phyloP scores from a whole-genome alignment of 2,888 invertebrate species.

The Augiades crinisus region DNA sequence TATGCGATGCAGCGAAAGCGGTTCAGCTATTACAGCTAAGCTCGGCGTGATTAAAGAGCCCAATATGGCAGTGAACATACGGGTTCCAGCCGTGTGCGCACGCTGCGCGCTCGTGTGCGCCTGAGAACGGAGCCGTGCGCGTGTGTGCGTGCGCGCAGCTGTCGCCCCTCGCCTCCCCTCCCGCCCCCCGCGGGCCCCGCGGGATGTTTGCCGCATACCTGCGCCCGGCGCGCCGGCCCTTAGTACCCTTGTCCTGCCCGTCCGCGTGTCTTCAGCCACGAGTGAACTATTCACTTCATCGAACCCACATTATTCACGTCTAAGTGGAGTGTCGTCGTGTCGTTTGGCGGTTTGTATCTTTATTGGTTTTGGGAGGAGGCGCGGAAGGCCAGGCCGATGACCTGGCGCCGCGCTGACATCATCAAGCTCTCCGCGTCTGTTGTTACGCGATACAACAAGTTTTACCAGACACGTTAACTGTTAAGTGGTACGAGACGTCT shows the following conservation, averaged over 20 bases:
- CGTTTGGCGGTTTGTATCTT: conserved; percentile 32
- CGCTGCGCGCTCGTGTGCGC: conserved; percentile 40
- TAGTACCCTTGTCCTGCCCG: conserved; percentile 3
- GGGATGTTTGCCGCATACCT: conserved; percentile 29
- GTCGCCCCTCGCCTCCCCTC: conserved; percentile 34
- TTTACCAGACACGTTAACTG: conserved; percentile 5
- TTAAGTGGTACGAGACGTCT: too few relatives aligned
- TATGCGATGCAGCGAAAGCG: conserved; percentile 33
- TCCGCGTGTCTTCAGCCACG: conserved; percentile 2
- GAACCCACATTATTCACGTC: conserved; percentile 6
- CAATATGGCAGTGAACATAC: conserved; percentile 31
- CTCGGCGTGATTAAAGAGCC: conserved; percentile 24
- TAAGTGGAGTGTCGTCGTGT: too few relatives aligned
- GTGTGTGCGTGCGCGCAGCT: conserved; percentile 53
- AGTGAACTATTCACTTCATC: too few relatives aligned
- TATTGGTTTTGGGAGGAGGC: conserved; percentile 34
- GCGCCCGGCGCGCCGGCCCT: conserved; percentile 26
- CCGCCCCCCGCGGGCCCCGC: conserved; percentile 21
- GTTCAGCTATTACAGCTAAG: conserved; percentile 16
- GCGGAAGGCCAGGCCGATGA: conserved; percentile 42
- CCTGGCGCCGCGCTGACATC: conserved; percentile 39
- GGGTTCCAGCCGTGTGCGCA: conserved; percentile 18
- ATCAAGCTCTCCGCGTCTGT: conserved; percentile 22
- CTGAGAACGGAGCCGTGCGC: conserved; percentile 29
- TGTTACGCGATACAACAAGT: neutral